Base-by-base conservation (phyloP, 2,888 invertebrate species). In the Meandrusa payeni region DNA sequence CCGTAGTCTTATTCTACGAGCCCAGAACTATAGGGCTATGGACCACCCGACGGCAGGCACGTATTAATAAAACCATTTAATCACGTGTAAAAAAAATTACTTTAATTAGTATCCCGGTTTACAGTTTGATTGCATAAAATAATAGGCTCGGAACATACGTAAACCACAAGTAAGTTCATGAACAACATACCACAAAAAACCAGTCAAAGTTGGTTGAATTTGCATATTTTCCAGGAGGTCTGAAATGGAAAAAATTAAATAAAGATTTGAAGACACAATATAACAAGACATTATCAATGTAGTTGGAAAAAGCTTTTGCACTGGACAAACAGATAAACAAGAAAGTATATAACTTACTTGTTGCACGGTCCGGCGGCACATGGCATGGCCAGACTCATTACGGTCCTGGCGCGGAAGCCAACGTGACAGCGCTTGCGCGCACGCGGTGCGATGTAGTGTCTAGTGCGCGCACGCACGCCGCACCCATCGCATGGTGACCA, bases 401-500 rank as follows among this genome's bases (percentile, higher is more conserved):
- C 53, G 7, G 81, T 77, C 37, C 82, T 55, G 1, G 80, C 75
- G 2, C 80, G 72, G 59, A 60, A 79, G 1, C 83, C 78, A 20
- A 85, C 66, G 66, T 89, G 89, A 60, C 93, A 93, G 38, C 89
- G 89, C 61, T 93, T 93, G 47, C 85, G 89, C 0, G 92, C 93
- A 32, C 89, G 88, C 47, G 89, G 83, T 38, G 74, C 89, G 24
- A 90, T 70, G 72, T 93, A 95, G 55, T 90, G 90, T 0, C 96
- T 83, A 5, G 91, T 90, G 41, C 95, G 90, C 0, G 92, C 92
- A 48, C 93, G 91, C n/a, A 90, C 89, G 0, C 95, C 91, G 20
- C 91, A 92, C 2, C 93, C 93, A 47, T 69, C 76, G 69, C 96
- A 96, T 13, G 92, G 89, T 0, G 94, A 93, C 95, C 95, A 96